phyloP scores from a whole-genome alignment of 2,797 vertebrate species.

The Gambusia yucatana region DNA sequence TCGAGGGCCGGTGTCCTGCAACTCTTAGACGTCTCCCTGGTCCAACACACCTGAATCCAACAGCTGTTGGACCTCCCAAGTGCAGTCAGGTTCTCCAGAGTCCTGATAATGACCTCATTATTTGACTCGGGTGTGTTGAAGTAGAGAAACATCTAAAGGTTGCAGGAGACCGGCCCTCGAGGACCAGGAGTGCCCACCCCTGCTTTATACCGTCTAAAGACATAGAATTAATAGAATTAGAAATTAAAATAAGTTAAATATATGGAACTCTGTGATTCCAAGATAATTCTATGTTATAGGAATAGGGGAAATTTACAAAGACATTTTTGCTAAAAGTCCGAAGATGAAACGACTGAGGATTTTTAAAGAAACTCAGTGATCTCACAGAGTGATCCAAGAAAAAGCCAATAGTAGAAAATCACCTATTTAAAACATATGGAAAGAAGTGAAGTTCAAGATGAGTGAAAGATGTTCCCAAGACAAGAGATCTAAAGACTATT shows the following conservation, averaged over 20 bases:
- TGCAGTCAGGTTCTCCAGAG: too few relatives aligned
- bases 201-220: conserved; percentile 13
- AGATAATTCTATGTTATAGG: too few relatives aligned
- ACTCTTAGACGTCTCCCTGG: too few relatives aligned
- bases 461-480: neutral
- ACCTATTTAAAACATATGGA: neutral
- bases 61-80: too few relatives aligned
- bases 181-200: too few relatives aligned
- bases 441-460: neutral
- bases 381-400: neutral
- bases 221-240: neutral
- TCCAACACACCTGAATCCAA: too few relatives aligned
- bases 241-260: neutral
- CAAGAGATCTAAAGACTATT: neutral
- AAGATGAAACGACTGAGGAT: neutral
- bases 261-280: too few relatives aligned
- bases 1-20: too few relatives aligned
- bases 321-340: neutral
- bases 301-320: neutral
- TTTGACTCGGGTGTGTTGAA: too few relatives aligned
- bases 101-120: too few relatives aligned
- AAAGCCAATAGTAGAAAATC: neutral
- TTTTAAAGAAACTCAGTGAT: neutral
- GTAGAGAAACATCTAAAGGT: too few relatives aligned
- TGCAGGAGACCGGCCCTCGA: too few relatives aligned